A percentile compares a stretch with the other conserved stretches of the same genome.
These are phyloP conservation scores for Gymnoscopelus braueri DNA, from an alignment of 2,797 vertebrate species.

Conservation along the genomic window DNA sequence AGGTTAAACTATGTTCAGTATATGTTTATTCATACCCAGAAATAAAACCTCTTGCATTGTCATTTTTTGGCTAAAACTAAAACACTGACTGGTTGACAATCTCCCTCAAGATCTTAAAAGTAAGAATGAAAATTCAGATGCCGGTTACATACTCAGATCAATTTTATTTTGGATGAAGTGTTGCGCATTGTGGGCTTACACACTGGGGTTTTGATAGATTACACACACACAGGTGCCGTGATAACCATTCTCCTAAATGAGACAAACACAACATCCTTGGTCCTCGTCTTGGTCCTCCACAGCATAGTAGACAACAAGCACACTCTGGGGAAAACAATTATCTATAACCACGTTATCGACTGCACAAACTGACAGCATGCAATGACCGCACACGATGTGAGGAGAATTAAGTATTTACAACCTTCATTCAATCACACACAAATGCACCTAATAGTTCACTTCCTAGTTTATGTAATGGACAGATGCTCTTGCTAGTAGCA, in stretches of 20 bases:
- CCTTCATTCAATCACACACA: constrained; percentile 33
- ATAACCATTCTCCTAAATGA: constrained; percentile 40
- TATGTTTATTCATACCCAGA: not conserved
- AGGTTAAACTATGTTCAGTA: too few relatives aligned
- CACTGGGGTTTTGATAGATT: constrained; percentile 44
- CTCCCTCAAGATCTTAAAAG: not conserved
- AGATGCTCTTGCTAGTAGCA: constrained; percentile 13
- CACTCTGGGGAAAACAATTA: constrained; percentile 36
- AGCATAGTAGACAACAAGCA: constrained; percentile 40
- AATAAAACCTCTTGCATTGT: not conserved
- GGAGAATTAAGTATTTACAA: constrained; percentile 54
- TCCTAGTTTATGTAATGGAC: constrained; percentile 17
- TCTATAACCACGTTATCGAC: constrained; percentile 40
- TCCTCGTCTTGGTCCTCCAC: constrained; percentile 32
- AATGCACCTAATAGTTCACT: constrained; percentile 49
- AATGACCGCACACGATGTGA: constrained; percentile 36
- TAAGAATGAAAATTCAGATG: not conserved
- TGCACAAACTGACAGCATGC: constrained; percentile 63
- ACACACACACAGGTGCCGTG: constrained; percentile 33
- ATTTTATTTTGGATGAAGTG: constrained; percentile 64
- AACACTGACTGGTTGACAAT: not conserved
- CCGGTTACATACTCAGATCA: constrained; percentile 31
- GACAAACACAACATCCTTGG: constrained; percentile 36
- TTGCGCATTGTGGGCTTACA: constrained; percentile 42
- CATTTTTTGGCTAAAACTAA: not conserved